phyloP scores from a whole-genome alignment of 2,888 invertebrate species.

The Thera britannica region DNA sequence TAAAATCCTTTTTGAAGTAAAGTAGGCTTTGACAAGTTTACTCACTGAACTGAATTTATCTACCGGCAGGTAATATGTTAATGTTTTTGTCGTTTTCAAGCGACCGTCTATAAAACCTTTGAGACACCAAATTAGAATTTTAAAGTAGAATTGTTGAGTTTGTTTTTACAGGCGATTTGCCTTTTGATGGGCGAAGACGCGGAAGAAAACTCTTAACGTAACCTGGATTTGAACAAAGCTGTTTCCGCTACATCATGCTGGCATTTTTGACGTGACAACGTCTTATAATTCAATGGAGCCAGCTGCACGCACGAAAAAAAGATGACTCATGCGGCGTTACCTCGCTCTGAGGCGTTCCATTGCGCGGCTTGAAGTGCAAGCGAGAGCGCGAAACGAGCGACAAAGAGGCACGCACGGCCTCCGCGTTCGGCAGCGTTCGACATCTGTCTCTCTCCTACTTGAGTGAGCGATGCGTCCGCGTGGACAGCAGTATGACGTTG shows the following conservation, averaged over 20 bases:
- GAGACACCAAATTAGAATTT: conserved; percentile 28
- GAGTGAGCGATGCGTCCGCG: too few species aligned
- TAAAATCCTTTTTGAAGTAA: background rate
- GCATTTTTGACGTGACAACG: too few species aligned
- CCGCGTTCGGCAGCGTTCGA: too few species aligned
- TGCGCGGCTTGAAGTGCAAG: too few species aligned
- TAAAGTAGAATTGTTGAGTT: conserved; percentile 29
- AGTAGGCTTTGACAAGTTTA: background rate
- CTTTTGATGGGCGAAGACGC: conserved; percentile 11
- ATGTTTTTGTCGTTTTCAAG: conserved; percentile 5
- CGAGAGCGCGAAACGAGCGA: too few species aligned
- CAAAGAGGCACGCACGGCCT: too few species aligned
- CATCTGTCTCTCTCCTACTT: too few species aligned
- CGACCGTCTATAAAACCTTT: conserved; percentile 22
- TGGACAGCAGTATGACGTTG: too few species aligned
- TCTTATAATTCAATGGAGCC: too few species aligned
- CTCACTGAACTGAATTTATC: background rate
- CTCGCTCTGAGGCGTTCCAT: too few species aligned
- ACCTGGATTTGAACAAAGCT: background rate
- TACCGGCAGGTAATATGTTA: background rate
- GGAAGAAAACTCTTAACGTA: conserved; percentile 6
- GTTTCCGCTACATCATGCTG: background rate
- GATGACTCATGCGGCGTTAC: too few species aligned
- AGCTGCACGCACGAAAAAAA: too few species aligned
- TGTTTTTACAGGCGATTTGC: conserved; percentile 31